Percentiles rank a stretch among this genome's conserved stretches.
These are phyloP conservation scores for Thelaira solivaga DNA, from an alignment of 2,888 invertebrate species.

Conservation along the genomic window DNA sequence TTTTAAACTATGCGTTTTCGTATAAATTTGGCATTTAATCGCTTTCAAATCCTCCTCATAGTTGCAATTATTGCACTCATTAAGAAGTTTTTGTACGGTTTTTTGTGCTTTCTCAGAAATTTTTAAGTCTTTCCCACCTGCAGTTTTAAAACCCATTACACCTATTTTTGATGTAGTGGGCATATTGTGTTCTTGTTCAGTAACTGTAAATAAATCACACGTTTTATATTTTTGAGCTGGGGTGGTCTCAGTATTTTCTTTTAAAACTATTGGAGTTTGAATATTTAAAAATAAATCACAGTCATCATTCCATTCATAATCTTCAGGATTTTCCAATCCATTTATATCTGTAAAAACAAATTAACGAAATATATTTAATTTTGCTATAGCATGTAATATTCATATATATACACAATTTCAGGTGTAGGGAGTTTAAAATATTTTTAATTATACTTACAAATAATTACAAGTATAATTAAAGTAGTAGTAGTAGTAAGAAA, in stretches of 20 bases:
- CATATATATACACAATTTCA: background rate
- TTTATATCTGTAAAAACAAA: slow-evolving; percentile 6
- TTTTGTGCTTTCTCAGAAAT: slow-evolving; percentile 21
- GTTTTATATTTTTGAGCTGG: background rate
- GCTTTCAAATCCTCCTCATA: slow-evolving; percentile 17
- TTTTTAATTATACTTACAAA: too few relatives aligned
- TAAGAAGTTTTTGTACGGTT: slow-evolving; percentile 5
- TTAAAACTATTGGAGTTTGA: slow-evolving; percentile 42
- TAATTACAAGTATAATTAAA: too few relatives aligned
- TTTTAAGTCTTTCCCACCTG: background rate
- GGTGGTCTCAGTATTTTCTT: background rate
- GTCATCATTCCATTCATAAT: slow-evolving; percentile 62
- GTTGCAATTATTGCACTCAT: background rate
- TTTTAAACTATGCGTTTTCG: slow-evolving; percentile 22
- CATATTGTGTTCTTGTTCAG: background rate
- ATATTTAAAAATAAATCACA: slow-evolving; percentile 63
- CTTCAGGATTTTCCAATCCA: slow-evolving; percentile 29
- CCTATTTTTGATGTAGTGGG: background rate
- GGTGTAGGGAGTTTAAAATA: too few relatives aligned
- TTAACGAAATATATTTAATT: background rate
- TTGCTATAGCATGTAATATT: background rate
- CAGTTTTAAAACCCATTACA: background rate
- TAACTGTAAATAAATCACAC: background rate
- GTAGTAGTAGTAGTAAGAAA: too few relatives aligned
- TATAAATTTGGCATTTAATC: slow-evolving; percentile 24